phyloP scores from a whole-genome alignment of 2,888 invertebrate species.

The Ommatoiulus sabulosus region DNA sequence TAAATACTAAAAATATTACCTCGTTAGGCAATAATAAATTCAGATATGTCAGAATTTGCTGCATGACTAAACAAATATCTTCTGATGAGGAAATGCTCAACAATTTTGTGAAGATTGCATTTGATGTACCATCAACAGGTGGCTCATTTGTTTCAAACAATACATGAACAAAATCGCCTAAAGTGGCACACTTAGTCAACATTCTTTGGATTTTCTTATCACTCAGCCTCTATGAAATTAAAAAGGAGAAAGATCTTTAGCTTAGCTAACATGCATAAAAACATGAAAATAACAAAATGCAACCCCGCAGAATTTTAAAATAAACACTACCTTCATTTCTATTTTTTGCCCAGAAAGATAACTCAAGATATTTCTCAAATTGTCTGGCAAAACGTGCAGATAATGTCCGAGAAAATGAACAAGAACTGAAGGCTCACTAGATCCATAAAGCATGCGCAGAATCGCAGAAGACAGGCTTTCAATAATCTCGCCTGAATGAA shows the following conservation, averaged over 20 bases:
- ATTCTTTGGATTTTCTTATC: not conserved
- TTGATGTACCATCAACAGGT: not conserved
- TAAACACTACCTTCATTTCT: not conserved
- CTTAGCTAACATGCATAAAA: not conserved
- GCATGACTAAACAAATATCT: not conserved
- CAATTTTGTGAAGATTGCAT: not conserved
- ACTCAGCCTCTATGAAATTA: not conserved
- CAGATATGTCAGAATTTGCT: slow-evolving; percentile 32
- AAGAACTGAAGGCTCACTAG: not conserved
- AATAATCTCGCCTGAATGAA: not conserved
- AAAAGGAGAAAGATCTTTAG: not conserved
- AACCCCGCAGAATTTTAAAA: not conserved
- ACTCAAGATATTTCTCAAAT: not conserved
- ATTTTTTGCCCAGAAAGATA: not conserved
- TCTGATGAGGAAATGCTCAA: not conserved
- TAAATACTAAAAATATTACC: slow-evolving; percentile 39
- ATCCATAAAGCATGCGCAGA: not conserved
- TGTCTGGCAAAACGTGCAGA: not conserved
- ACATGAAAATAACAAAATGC: not conserved
- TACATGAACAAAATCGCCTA: slow-evolving; percentile 2
- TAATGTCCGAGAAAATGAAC: not conserved
- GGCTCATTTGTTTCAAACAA: not conserved
- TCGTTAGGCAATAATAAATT: slow-evolving; percentile 25
- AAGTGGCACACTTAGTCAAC: not conserved
- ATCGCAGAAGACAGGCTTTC: not conserved